Base-by-base conservation (phyloP, 1,140 invertebrate species). In the Zaprionus vittiger region DNA sequence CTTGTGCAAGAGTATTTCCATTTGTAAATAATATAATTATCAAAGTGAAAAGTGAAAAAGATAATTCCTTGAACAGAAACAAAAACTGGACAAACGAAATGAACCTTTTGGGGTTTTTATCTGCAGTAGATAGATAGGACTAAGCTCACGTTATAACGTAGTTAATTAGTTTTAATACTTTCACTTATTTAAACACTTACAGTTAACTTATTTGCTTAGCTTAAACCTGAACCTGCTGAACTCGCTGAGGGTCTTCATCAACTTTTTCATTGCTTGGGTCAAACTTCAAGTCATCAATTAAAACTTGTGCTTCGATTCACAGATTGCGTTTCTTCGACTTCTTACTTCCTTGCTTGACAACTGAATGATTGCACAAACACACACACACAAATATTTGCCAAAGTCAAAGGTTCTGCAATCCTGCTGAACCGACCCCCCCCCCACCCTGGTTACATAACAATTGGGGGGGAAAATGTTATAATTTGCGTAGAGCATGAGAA, bases 151-250 rank as follows among this genome's bases (percentile, higher is more conserved):
- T 34, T 24, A 26, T 44, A 14, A 44, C 17, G 64, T 37, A 28
- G 15, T 56, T 49, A 47, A 17, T 71, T 57, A 38, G 9, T 12
- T 1, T 4, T 22, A 26, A 41, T 24, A 4, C n/a, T 15, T 52
- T 62, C 34, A 72, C 64, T 75, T 74, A 74, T 34, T 68, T 71
- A 71, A 5, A 20, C 73, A n/a, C 73, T 75, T 75, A 75, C 1
- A 44, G 24, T 47, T 65, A 76, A 66, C 73, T 76, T 76, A 76
- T 9, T 17, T 12, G 20, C 14, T 47, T 61, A 76, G 34, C 73
- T 76, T 72, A 76, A 37, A 69, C 61, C 68, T 76, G 26, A 15
- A 20, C 20, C 15, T 17, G 17, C 31, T 4, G 2, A 15, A 20
- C 20, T 20, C 24, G 17, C 31, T 4, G 2, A 2, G 9, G 9